phyloP scores from a whole-genome alignment of 2,797 vertebrate species.

The Apogon hyalosoma region DNA sequence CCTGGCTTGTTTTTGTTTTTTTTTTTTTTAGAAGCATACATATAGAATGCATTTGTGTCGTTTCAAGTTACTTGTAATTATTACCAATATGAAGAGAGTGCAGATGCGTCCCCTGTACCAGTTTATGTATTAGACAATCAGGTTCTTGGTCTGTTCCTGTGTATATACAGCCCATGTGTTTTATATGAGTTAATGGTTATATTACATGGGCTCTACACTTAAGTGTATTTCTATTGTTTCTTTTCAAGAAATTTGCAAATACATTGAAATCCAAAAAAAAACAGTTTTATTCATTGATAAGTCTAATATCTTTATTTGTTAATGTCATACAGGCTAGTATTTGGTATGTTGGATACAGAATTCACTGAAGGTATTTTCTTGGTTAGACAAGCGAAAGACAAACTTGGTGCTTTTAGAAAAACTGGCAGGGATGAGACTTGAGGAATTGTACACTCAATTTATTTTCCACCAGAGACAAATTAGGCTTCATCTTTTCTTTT shows the following conservation, averaged over 20 bases:
- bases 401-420: constrained; percentile 58
- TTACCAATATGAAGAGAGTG: constrained; percentile 12
- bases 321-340: constrained; percentile 5
- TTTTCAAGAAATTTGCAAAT: constrained; percentile 7
- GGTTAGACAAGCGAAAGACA: constrained; percentile 26
- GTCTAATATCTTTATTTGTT: constrained; percentile 13
- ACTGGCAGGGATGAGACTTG: constrained; percentile 29
- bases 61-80: constrained; percentile 3
- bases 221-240: no score
- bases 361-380: constrained; percentile 22
- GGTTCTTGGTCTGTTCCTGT: constrained; percentile 26
- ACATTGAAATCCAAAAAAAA: constrained; percentile 12
- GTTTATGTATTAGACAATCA: constrained; percentile 65
- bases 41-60: neutral
- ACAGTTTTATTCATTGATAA: constrained; percentile 6
- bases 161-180: no score
- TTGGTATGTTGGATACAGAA: neutral
- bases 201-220: no score
- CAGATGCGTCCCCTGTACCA: constrained; percentile 3
- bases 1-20: neutral
- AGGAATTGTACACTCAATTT: constrained; percentile 16
- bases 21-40: constrained; percentile 3
- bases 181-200: no score
- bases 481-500: constrained; percentile 7
- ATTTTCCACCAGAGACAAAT: constrained; percentile 26